A percentile compares a stretch with the other conserved stretches of the same genome.
These are phyloP conservation scores for Zoanthus sociatus DNA, from an alignment of 92 coral and sea anemone genomes.

Conservation along the genomic window DNA sequence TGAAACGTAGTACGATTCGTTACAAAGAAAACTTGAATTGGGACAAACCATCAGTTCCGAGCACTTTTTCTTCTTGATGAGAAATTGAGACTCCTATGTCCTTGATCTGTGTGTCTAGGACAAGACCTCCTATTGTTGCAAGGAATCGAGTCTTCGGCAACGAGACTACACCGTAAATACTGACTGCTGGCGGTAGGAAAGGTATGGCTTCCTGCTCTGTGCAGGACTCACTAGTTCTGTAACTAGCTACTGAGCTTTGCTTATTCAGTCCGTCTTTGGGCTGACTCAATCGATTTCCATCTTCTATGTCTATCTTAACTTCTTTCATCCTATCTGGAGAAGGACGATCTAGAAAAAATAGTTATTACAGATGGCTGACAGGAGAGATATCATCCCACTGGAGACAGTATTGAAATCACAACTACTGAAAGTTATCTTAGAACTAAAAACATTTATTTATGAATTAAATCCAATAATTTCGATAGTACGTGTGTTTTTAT, in stretches of 20 bases:
- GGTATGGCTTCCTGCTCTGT: slow-evolving; percentile 64
- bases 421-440: too few species aligned
- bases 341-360: slow-evolving; percentile 12
- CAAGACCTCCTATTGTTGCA: slow-evolving; percentile 92
- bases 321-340: slow-evolving; percentile 84
- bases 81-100: slow-evolving; percentile 77
- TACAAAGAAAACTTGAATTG: too few species aligned
- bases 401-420: neutral
- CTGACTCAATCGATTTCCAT: slow-evolving; percentile 61
- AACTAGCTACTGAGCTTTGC: slow-evolving; percentile 69
- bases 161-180: slow-evolving; percentile 83
- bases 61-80: slow-evolving; percentile 76
- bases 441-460: too few species aligned
- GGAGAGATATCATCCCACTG: neutral
- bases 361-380: neutral
- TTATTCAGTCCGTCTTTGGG: slow-evolving; percentile 60
- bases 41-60: slow-evolving; percentile 57
- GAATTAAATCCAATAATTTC: too few species aligned
- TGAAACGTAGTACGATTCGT: neutral
- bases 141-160: slow-evolving; percentile 83
- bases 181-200: slow-evolving; percentile 69
- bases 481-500: too few species aligned
- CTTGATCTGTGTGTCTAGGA: slow-evolving; percentile 88
- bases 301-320: slow-evolving; percentile 90
- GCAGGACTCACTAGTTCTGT: slow-evolving; percentile 57